Conservation (phyloP, 92 coral and sea anemone species). For the Paramuricea clavata region DNA sequence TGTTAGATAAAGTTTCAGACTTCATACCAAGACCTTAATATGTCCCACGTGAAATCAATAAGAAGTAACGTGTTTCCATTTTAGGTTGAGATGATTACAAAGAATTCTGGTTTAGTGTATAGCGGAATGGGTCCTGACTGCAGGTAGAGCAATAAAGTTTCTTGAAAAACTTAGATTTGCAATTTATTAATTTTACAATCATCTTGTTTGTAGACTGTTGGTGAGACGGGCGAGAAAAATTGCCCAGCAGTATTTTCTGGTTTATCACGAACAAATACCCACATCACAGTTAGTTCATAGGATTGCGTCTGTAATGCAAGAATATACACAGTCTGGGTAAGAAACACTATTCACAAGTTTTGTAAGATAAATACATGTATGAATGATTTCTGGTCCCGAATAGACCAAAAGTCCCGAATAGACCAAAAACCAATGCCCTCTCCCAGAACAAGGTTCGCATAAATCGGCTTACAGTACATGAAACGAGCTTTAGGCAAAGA, state of each 20-base stretch:
- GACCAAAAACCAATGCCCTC: no score
- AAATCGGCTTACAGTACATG: no score
- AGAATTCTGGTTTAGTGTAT: conserved; percentile 92
- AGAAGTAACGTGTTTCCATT: not conserved
- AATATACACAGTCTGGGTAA: conserved; percentile 98
- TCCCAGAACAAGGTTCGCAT: no score
- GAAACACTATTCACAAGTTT: not conserved
- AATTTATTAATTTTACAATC: not conserved
- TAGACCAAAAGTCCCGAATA: not conserved
- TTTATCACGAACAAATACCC: conserved; percentile 95
- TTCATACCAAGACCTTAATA: no score
- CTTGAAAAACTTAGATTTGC: not conserved
- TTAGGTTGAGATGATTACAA: conserved; percentile 95
- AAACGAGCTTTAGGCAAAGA: no score
- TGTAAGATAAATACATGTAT: not conserved
- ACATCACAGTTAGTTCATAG: conserved; percentile 96
- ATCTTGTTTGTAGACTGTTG: conserved; percentile 70
- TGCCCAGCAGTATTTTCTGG: conserved; percentile 92
- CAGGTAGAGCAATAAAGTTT: conserved; percentile 66
- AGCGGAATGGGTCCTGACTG: conserved; percentile 99
- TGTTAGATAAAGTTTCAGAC: no score
- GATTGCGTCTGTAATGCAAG: conserved; percentile 95
- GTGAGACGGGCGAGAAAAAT: conserved; percentile 96
- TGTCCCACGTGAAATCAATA: no score
- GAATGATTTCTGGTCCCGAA: no score